A percentile compares a stretch with the other conserved stretches of the same genome.
These are phyloP conservation scores for Odontothrips loti DNA, from an alignment of 2,888 invertebrate species.

Conservation along the genomic window DNA sequence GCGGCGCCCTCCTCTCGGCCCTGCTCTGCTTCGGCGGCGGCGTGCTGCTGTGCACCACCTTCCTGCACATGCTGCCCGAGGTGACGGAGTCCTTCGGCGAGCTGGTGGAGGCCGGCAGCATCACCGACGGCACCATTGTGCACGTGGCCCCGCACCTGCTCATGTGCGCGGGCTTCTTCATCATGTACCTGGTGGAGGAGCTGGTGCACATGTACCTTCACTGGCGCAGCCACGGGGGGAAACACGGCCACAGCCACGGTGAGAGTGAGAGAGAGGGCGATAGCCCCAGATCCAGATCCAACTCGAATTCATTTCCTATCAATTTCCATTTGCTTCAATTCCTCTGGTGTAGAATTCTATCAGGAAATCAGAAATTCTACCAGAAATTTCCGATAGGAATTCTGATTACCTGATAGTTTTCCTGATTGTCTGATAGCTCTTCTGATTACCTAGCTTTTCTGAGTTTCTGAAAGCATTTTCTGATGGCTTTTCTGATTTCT, in stretches of 20 bases:
- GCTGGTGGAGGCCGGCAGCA: constrained; percentile 47
- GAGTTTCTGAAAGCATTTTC: too few species aligned
- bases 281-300: too few species aligned
- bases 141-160: constrained; percentile 49
- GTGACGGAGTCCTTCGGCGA: constrained; percentile 54
- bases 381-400: too few species aligned
- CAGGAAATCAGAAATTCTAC: too few species aligned
- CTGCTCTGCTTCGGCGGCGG: constrained; percentile 62
- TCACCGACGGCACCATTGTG: constrained; percentile 41
- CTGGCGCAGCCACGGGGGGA: neutral
- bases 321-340: too few species aligned
- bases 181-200: constrained; percentile 61
- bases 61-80: constrained; percentile 62
- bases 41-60: constrained; percentile 60
- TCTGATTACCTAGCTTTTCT: too few species aligned
- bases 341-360: too few species aligned
- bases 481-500: too few species aligned
- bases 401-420: too few species aligned
- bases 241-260: neutral
- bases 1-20: constrained; percentile 45
- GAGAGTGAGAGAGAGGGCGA: neutral
- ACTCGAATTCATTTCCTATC: too few species aligned
- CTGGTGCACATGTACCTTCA: constrained; percentile 49
- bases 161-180: constrained; percentile 59
- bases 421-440: too few species aligned